phyloP scores from a whole-genome alignment of 2,797 vertebrate genomes.

The Acipenser transmontanus region DNA sequence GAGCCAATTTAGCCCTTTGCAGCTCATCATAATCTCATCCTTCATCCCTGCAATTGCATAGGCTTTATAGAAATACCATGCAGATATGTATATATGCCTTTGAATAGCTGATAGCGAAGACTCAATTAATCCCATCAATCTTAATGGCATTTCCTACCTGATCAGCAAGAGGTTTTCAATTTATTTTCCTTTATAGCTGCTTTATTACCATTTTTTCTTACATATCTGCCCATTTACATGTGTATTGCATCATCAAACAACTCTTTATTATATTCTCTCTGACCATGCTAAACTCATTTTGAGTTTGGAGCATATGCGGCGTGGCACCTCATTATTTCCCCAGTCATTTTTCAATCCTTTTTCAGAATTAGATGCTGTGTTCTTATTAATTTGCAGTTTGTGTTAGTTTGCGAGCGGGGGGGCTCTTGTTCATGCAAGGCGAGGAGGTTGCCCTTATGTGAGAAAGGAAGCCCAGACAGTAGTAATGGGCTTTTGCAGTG shows the following conservation, averaged over 20 bases:
- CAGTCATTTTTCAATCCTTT: not conserved
- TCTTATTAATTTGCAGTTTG: constrained; percentile 18
- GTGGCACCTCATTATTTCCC: constrained; percentile 19
- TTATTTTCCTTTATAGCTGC: constrained; percentile 27
- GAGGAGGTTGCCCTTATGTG: constrained; percentile 13
- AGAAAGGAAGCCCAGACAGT: constrained; percentile 11
- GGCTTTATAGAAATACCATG: constrained; percentile 45
- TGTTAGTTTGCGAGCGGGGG: constrained; percentile 4
- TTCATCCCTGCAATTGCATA: constrained; percentile 37
- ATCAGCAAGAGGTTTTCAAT: constrained; percentile 31
- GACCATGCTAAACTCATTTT: constrained; percentile 11
- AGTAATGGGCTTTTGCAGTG: constrained; percentile 22
- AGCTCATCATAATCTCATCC: constrained; percentile 32
- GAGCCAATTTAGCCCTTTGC: constrained; percentile 34
- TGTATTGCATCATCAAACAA: not conserved
- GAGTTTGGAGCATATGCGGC: constrained; percentile 7
- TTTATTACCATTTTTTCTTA: constrained; percentile 31
- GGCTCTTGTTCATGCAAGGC: constrained; percentile 11
- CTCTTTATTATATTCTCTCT: constrained; percentile 17
- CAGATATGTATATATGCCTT: constrained; percentile 27
- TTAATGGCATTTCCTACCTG: constrained; percentile 33
- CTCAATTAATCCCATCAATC: constrained; percentile 39
- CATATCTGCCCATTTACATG: constrained; percentile 18
- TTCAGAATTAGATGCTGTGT: constrained; percentile 15
- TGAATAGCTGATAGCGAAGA: constrained; percentile 23